A percentile compares a stretch with the other conserved stretches of the same genome.
These are phyloP conservation scores for Tiliqua scincoides DNA, from an alignment of 2,113 vertebrate genomes.

Conservation along the genomic window DNA sequence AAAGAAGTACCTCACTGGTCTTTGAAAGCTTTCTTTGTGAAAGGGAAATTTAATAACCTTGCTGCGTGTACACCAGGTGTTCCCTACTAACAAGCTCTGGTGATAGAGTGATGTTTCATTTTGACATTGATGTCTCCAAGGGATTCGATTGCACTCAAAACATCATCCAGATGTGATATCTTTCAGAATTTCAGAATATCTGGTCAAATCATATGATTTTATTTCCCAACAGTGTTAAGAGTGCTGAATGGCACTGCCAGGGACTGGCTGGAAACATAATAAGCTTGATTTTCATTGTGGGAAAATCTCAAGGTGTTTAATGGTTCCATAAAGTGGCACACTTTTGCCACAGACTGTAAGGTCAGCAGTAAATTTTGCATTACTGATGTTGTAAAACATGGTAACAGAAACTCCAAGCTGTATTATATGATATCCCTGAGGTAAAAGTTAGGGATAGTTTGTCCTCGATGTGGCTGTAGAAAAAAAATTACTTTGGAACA, in stretches of 20 bases:
- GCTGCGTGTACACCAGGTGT: slow-evolving; percentile 61
- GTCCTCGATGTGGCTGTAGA: neutral
- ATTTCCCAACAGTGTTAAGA: slow-evolving; percentile 46
- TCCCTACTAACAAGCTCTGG: slow-evolving; percentile 57
- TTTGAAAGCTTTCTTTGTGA: slow-evolving; percentile 68
- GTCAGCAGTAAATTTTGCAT: slow-evolving; percentile 74
- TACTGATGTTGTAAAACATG: slow-evolving; percentile 69
- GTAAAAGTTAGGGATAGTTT: slow-evolving; percentile 52
- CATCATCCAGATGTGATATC: slow-evolving; percentile 42
- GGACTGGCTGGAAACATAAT: slow-evolving; percentile 60
- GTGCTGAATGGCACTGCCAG: slow-evolving; percentile 28
- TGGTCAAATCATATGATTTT: slow-evolving; percentile 52
- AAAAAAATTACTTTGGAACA: slow-evolving; percentile 40
- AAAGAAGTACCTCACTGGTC: slow-evolving; percentile 63
- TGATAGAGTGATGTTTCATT: slow-evolving; percentile 60
- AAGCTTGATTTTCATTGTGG: slow-evolving; percentile 72
- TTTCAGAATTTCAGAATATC: slow-evolving; percentile 51
- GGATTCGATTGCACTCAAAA: slow-evolving; percentile 53
- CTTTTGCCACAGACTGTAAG: slow-evolving; percentile 68
- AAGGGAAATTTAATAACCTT: slow-evolving; percentile 73
- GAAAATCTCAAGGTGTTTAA: slow-evolving; percentile 73
- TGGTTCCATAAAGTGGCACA: slow-evolving; percentile 68
- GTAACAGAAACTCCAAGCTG: slow-evolving; percentile 65
- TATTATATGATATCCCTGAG: slow-evolving; percentile 62
- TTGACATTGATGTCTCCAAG: slow-evolving; percentile 45